Evolutionary conservation across 2,113 vertebrate genomes (phyloP).

Genomic region (Brachyhypopomus gauderio): DNA sequence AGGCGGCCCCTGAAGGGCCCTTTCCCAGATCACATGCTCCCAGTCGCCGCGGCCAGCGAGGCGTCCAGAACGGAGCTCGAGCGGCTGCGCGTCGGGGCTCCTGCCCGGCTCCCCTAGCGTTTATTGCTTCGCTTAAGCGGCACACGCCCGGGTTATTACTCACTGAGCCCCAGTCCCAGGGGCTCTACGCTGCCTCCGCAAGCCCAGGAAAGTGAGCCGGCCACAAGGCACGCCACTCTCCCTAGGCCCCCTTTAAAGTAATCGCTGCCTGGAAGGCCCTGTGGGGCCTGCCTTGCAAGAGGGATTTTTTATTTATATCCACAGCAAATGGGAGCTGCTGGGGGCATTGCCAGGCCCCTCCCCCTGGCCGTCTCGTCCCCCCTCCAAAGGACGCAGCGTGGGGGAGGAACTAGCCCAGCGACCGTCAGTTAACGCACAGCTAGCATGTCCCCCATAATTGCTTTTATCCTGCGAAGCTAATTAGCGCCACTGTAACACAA

Average conservation of each 20-base stretch:
- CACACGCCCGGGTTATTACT: constrained; percentile 56
- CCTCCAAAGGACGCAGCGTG: neutral
- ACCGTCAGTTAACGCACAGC: constrained; percentile 36
- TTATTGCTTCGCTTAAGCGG: constrained; percentile 55
- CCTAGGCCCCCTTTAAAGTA: constrained; percentile 45
- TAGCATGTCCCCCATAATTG: constrained; percentile 26
- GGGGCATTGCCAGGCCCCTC: constrained; percentile 20
- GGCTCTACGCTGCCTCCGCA: constrained; percentile 39
- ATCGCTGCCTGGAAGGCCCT: constrained; percentile 43
- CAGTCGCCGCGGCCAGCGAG: constrained; percentile 55
- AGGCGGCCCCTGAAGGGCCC: constrained; percentile 62
- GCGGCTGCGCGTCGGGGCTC: constrained; percentile 51
- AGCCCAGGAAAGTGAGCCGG: constrained; percentile 42
- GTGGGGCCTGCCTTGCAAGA: constrained; percentile 3
- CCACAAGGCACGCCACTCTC: constrained; percentile 43
- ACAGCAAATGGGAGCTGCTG: constrained; percentile 35
- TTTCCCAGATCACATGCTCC: constrained; percentile 64
- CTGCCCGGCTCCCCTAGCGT: constrained; percentile 58
- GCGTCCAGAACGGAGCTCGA: constrained; percentile 49
- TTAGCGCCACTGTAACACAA: constrained; percentile 27
- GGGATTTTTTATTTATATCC: constrained; percentile 21
- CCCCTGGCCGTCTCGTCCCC: neutral
- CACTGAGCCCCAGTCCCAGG: constrained; percentile 42
- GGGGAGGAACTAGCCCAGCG: constrained; percentile 8
- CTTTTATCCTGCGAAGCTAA: constrained; percentile 35